These are phyloP conservation scores for Venustoraphidia nigricollis DNA, from an alignment of 2,888 invertebrate genomes.

Conservation along the genomic window DNA sequence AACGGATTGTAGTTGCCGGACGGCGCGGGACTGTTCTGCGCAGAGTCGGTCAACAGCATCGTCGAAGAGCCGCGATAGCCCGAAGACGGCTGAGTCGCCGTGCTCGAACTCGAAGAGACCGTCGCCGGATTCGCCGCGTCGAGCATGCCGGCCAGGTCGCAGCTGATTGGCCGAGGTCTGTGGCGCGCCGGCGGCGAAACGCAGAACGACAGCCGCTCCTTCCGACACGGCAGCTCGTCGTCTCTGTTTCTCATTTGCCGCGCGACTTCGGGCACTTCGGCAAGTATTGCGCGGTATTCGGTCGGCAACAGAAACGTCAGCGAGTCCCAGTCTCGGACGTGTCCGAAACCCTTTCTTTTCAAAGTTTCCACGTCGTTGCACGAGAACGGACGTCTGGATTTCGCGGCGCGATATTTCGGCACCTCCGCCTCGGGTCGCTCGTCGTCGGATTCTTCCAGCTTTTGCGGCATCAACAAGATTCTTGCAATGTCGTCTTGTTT, in stretches of 20 bases:
- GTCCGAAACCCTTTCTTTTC: constrained; percentile 63
- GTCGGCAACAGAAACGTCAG: constrained; percentile 73
- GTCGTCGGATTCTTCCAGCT: constrained; percentile 10
- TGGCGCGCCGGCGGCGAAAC: constrained; percentile 33
- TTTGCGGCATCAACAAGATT: constrained; percentile 57
- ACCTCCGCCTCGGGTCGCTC: constrained; percentile 13
- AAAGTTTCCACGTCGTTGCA: constrained; percentile 70
- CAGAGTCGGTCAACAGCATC: constrained; percentile 58
- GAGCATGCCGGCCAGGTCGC: constrained; percentile 37
- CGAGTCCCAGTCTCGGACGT: constrained; percentile 89
- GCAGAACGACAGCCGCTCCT: constrained; percentile 38
- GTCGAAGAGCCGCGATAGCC: constrained; percentile 79
- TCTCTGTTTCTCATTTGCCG: constrained; percentile 44
- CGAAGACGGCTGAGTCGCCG: constrained; percentile 68
- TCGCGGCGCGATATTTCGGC: constrained; percentile 15
- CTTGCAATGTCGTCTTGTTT: constrained; percentile 34
- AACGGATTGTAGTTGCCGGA: constrained; percentile 48
- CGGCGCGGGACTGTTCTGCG: constrained; percentile 50
- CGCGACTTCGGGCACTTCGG: constrained; percentile 65
- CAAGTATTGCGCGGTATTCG: constrained; percentile 65
- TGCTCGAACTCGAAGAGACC: constrained; percentile 50
- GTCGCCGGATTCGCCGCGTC: constrained; percentile 35
- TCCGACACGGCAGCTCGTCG: constrained; percentile 19
- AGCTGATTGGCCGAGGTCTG: constrained; percentile 41
- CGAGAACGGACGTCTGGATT: constrained; percentile 53